A percentile compares a stretch with the other conserved stretches of the same genome.
These are phyloP conservation scores for Helarctos malayanus DNA, from an alignment of 2,797 vertebrate genomes.

Conservation along the genomic window DNA sequence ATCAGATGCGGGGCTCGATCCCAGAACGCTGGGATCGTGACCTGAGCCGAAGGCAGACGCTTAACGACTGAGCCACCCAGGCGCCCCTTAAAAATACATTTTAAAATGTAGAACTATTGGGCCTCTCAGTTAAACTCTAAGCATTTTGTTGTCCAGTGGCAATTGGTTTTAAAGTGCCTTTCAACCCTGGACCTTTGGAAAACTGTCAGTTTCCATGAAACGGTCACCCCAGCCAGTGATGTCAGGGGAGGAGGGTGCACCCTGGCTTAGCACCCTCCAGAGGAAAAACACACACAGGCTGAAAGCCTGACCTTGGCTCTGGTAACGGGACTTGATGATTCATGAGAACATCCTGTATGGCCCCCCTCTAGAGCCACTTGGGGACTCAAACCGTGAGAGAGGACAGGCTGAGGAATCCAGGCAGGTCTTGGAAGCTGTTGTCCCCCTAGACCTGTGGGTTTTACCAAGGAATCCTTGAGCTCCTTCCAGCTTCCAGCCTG, in stretches of 20 bases:
- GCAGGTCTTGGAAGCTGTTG: background rate
- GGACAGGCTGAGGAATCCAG: background rate
- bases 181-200: background rate
- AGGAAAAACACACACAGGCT: background rate
- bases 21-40: no score
- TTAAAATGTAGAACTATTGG: background rate
- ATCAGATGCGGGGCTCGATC: no score
- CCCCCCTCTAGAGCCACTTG: background rate
- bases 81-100: background rate
- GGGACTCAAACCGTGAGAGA: background rate
- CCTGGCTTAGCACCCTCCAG: background rate
- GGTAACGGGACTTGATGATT: background rate
- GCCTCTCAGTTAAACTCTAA: background rate
- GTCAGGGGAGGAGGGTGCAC: background rate
- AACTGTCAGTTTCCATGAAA: background rate
- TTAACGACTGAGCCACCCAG: no score
- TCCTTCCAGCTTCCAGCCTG: slow-evolving; percentile 16
- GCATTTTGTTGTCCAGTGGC: background rate
- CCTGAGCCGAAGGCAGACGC: no score
- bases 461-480: background rate
- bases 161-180: background rate
- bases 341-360: slow-evolving; percentile 72
- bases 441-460: background rate
- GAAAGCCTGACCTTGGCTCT: slow-evolving; percentile 28
- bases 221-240: background rate